A percentile compares a stretch with the other conserved stretches of the same genome.
These are phyloP conservation scores for Synergus itoensis DNA, from an alignment of 2,888 invertebrate genomes.

Conservation along the genomic window DNA sequence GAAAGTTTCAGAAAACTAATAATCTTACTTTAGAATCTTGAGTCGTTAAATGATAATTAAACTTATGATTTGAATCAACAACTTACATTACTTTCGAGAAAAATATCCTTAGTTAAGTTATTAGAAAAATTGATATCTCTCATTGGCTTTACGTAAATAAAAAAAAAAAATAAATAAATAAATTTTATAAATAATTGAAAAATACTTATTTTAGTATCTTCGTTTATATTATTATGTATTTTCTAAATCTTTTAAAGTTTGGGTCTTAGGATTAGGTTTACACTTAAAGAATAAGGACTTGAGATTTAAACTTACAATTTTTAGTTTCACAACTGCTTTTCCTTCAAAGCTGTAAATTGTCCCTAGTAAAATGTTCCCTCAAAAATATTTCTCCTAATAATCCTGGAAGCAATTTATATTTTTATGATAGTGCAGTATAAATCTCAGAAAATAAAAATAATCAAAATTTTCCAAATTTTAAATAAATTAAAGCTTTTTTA, in stretches of 20 bases:
- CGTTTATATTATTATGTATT: background rate
- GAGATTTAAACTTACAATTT: background rate
- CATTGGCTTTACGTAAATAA: background rate
- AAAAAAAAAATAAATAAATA: background rate
- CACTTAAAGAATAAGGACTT: background rate
- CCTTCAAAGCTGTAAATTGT: background rate
- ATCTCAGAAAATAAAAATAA: background rate
- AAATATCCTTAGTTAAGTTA: no score
- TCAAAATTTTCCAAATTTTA: background rate
- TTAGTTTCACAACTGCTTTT: background rate
- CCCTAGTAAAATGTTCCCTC: background rate
- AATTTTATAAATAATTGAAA: background rate
- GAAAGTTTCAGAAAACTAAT: background rate
- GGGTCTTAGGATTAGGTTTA: background rate
- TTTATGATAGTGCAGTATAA: background rate
- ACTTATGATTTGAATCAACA: background rate
- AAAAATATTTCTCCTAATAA: background rate
- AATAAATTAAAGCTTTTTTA: background rate
- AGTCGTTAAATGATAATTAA: background rate
- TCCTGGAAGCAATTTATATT: background rate
- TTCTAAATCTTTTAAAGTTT: background rate
- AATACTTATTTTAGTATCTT: background rate
- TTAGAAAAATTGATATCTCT: no score
- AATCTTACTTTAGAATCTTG: background rate
- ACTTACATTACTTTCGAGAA: no score